Conservation (phyloP, 2,888 invertebrate species). For the Chymomyza fuscimana region DNA sequence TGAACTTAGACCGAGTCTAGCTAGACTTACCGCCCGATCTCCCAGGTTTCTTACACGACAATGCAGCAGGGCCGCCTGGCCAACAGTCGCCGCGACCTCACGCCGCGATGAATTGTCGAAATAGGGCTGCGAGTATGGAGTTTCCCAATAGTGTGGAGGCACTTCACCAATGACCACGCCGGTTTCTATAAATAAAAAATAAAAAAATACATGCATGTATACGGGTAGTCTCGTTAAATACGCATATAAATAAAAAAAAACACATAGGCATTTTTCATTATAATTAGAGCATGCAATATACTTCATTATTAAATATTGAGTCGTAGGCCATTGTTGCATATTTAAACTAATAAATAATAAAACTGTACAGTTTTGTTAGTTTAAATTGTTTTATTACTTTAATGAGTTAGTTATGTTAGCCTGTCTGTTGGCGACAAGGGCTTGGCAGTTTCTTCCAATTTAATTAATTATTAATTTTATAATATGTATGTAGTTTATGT, state of each 20-base stretch:
- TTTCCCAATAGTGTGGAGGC: constrained; percentile 80
- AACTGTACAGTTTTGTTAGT: not conserved
- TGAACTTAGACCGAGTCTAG: not conserved
- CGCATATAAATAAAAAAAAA: too few relatives aligned
- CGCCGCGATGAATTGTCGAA: constrained; percentile 92
- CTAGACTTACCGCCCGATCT: constrained; percentile 89
- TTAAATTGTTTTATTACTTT: not conserved
- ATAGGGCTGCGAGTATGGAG: constrained; percentile 90
- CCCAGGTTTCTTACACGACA: constrained; percentile 92
- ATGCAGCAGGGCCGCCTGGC: constrained; percentile 91
- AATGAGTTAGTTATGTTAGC: not conserved
- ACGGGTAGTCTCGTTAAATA: too few relatives aligned
- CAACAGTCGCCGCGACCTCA: constrained; percentile 92
- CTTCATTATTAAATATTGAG: too few relatives aligned
- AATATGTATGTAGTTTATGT: not conserved
- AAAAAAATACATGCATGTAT: not conserved
- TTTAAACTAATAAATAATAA: too few relatives aligned
- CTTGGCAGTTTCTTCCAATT: not conserved
- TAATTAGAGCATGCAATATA: too few relatives aligned
- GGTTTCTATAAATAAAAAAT: constrained; percentile 66
- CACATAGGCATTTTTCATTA: too few relatives aligned
- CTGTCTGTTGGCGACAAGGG: not conserved
- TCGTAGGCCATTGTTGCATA: too few relatives aligned
- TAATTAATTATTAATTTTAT: not conserved
- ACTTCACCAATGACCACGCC: constrained; percentile 78